These are phyloP conservation scores for Aix galericulata DNA, from an alignment of 2,113 vertebrate genomes.

Conservation along the genomic window DNA sequence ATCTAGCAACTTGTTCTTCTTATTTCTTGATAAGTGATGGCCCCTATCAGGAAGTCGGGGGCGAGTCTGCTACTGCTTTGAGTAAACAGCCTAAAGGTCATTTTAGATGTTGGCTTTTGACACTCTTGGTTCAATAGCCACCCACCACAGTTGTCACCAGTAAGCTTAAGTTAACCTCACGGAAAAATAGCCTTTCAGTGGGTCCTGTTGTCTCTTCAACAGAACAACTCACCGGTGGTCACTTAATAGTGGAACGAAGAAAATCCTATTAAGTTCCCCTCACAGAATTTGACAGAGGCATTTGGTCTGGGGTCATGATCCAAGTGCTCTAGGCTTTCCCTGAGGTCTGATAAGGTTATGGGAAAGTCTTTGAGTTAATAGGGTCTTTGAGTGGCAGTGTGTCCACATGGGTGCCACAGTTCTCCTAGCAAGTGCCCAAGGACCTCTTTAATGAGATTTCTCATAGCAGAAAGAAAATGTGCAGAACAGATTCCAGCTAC, in stretches of 20 bases:
- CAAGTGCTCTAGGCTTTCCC: neutral
- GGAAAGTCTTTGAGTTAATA: neutral
- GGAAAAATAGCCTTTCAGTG: slow-evolving; percentile 37
- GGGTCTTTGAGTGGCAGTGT: neutral
- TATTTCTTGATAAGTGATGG: slow-evolving; percentile 64
- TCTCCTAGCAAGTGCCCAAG: neutral
- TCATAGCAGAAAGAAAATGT: neutral
- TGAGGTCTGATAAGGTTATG: neutral
- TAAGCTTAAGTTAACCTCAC: neutral
- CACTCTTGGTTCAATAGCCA: slow-evolving; percentile 55
- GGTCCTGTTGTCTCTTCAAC: neutral
- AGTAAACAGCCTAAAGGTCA: slow-evolving; percentile 73
- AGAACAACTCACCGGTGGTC: neutral
- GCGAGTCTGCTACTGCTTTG: slow-evolving; percentile 63
- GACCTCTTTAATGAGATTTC: neutral
- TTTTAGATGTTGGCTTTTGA: slow-evolving; percentile 63
- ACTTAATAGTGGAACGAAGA: neutral
- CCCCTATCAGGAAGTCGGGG: slow-evolving; percentile 68
- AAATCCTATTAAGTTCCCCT: neutral
- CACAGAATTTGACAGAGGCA: neutral
- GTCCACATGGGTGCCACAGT: neutral
- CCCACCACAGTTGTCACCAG: slow-evolving; percentile 35
- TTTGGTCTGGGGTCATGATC: neutral
- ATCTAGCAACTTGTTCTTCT: slow-evolving; percentile 64
- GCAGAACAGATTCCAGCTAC: neutral